Evolutionary conservation across 2,797 vertebrate species (phyloP), one percentile per base, ranked within the genome.

Genomic region (Acanthis flammea): DNA sequence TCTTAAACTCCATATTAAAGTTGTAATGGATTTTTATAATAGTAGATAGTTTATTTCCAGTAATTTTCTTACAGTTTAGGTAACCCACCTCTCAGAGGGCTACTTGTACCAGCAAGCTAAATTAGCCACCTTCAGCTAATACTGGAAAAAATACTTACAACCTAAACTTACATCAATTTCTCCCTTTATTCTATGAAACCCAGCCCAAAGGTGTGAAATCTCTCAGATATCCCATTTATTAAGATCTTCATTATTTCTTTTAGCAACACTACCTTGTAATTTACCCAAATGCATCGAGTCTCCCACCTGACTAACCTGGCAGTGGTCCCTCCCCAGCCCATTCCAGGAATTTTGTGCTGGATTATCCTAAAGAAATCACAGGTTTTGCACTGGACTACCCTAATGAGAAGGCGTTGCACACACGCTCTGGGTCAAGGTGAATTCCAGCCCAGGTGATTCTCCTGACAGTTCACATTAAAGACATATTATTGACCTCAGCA

Each of bases 401-500:
- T 37, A 73, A 82, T 2, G 5, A 3, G 24, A 77, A 9, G 5
- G 31, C 48, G 75, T 51, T 55, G n/a, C 44, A 53, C 6, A 4
- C 28, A 73, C 14, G n/a, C 24, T 47, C 57, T 61, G 53, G 1
- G 1, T 65, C 75, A 51, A 80, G 48, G 60, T 58, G 37, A 88
- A 73, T 48, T 86, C 66, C 62, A 90, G 62, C 58, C 70, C 12
- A 54, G 66, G 19, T 30, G 8, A 83, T 66, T 81, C 63, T 50
- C 48, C 66, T 31, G 68, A 50, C 37, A 81, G 79, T 35, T 90
- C 87, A 54, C 41, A 47, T 82, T 88, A 54, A 81, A 92, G 88
- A 63, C 14, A 2, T 6, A n/a, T 8, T 61, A 54, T 42, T 92
- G 91, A 94, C 86, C 85, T 84, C 41, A 57, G 53, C 37, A 53